Evolutionary conservation across 2,797 vertebrate genomes (phyloP), one percentile per base, ranked within the genome.

Genomic region (Dipus sagitta): DNA sequence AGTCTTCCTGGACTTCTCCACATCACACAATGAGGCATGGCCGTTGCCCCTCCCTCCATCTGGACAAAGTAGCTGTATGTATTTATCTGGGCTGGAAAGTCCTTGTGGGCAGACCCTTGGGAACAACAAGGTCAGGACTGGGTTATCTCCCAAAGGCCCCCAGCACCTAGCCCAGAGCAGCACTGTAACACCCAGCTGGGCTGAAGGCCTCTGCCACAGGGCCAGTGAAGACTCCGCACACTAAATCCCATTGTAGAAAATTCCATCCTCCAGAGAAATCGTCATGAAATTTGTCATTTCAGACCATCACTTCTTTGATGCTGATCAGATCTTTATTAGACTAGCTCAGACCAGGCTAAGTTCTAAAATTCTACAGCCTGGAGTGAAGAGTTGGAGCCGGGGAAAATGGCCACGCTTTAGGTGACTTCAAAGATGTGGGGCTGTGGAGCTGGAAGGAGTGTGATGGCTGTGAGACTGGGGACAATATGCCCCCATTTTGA

Each of bases 361-460:
- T 86, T 79, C 82, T 77, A 62, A 86, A 90, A 91, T 82, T 86
- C 88, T 78, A 52, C 75, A 64, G 71, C 79, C 60, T 74, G 18
- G 30, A 88, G 86, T 86, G 95, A 75, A 89, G 70, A 65, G 58
- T 30, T 62, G 58, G 81, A 72, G 52, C 74, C 18, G 4, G 67
- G 84, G 70, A 52, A 58, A 30, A 54, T 8, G 42, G 32, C 0
- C 12, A 54, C 8, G 20, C 13, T 54, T 3, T 1, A 64, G 54
- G 54, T 21, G 52, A 65, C 42, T 85, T 32, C 15, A 3, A 28
- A n/a, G 52, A 6, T 8, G 20, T 11, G 30, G 67, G 4, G 38
- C 74, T 0, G 0, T 6, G 54, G 58, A 65, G 54, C 14, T 5
- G 4, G 76, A 34, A 52, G 60, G 85, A 34, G 68, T 78, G 86